Evolutionary conservation across 2,797 vertebrate genomes (phyloP).

Genomic region (Pangasius larnaudii): DNA sequence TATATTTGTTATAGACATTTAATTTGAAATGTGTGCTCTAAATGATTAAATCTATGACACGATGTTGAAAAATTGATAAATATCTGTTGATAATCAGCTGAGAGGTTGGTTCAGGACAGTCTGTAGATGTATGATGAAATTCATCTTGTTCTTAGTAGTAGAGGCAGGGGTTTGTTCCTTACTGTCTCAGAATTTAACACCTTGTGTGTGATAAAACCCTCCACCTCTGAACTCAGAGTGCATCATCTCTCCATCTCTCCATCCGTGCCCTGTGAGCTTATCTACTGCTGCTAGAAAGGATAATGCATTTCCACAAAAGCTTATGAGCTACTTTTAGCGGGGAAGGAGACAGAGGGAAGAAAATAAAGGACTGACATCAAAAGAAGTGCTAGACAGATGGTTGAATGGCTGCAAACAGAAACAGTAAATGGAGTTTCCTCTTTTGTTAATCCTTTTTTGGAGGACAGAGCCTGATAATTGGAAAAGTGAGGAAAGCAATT

Average conservation of each 20-base stretch:
- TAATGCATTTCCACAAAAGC: constrained; percentile 50
- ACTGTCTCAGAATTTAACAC: constrained; percentile 14
- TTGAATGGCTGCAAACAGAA: constrained; percentile 9
- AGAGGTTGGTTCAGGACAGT: not conserved
- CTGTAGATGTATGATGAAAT: not conserved
- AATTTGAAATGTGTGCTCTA: not conserved
- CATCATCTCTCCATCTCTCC: constrained; percentile 37
- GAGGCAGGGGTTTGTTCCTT: not conserved
- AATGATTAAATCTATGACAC: not conserved
- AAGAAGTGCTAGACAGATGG: constrained; percentile 30
- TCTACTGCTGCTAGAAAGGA: constrained; percentile 21
- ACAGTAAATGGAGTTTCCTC: constrained; percentile 23
- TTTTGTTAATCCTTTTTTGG: constrained; percentile 11
- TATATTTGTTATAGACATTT: not conserved
- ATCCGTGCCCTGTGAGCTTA: constrained; percentile 45
- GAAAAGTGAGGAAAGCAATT: not conserved
- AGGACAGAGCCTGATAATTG: not conserved
- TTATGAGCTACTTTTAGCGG: constrained; percentile 9
- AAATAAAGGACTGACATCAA: constrained; percentile 17
- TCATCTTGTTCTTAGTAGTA: not conserved
- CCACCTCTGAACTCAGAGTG: constrained; percentile 23
- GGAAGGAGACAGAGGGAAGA: not conserved
- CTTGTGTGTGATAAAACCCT: constrained; percentile 26
- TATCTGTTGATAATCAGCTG: not conserved
- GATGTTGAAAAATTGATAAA: not conserved